Conservation (phyloP, 2,888 invertebrate genomes). For the Uropetala carovei region DNA sequence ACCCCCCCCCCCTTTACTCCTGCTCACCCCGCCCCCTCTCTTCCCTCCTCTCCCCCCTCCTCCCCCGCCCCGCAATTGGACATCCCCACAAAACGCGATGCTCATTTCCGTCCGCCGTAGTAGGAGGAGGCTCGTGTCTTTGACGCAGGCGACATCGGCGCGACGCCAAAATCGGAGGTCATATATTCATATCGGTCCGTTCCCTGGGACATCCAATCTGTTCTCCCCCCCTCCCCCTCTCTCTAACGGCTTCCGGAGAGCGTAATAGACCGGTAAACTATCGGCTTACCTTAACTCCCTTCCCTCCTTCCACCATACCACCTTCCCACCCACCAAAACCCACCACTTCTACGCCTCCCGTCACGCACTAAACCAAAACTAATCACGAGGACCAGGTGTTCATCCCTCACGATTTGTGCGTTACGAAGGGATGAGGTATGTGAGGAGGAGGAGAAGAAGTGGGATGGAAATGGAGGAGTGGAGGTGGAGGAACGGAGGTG, state of each 20-base stretch:
- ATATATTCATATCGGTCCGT: conserved; percentile 38
- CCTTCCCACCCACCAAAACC: not conserved
- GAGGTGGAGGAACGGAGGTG: not conserved
- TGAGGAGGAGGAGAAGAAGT: too few relatives aligned
- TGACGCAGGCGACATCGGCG: not conserved
- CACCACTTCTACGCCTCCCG: not conserved
- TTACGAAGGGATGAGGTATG: not conserved
- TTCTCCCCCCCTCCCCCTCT: too few relatives aligned
- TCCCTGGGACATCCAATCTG: conserved; percentile 13
- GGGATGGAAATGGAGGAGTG: not conserved
- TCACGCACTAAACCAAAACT: not conserved
- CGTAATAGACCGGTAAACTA: conserved; percentile 31
- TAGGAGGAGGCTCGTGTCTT: not conserved
- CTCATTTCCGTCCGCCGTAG: conserved; percentile 38
- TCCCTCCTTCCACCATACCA: not conserved
- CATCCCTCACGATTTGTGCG: conserved; percentile 2
- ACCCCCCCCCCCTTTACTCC: too few relatives aligned
- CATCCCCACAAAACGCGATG: not conserved
- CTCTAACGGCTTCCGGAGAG: conserved; percentile 33
- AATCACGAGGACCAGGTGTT: conserved; percentile 26
- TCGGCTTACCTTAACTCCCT: not conserved
- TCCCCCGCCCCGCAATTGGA: not conserved
- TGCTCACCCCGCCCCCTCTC: too few relatives aligned
- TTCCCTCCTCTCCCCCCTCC: too few relatives aligned
- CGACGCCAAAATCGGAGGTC: not conserved